Evolutionary conservation across 2,113 vertebrate genomes (phyloP).

Genomic region (Danionella cerebrum): DNA sequence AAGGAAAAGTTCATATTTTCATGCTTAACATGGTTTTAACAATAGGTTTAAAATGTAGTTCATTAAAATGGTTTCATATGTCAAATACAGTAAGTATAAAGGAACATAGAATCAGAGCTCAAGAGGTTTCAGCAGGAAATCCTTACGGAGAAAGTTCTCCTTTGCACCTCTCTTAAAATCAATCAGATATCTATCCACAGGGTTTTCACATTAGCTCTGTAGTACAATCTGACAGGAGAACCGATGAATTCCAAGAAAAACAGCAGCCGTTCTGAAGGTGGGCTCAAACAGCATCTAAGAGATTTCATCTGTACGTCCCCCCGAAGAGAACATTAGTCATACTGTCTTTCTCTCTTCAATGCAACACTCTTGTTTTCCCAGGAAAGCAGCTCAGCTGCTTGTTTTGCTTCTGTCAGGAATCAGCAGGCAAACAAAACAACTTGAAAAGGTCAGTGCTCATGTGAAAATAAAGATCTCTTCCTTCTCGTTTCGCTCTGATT

Average conservation of each 20-base stretch:
- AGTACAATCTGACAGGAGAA: neutral
- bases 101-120: neutral
- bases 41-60: too few relatives aligned
- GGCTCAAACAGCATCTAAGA: neutral
- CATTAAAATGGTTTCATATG: neutral
- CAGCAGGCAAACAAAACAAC: constrained; percentile 28
- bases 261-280: constrained; percentile 2
- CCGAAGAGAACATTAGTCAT: constrained; percentile 30
- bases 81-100: neutral
- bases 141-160: neutral
- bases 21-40: too few relatives aligned
- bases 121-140: neutral
- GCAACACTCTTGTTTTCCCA: constrained; percentile 17
- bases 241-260: neutral
- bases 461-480: constrained; percentile 1
- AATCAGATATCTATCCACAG: constrained; percentile 5
- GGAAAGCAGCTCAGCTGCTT: neutral
- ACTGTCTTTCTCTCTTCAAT: constrained; percentile 18
- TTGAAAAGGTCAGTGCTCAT: constrained; percentile 34
- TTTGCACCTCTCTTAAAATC: neutral
- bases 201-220: neutral
- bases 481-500: constrained; percentile 14
- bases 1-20: too few relatives aligned
- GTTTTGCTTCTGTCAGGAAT: neutral
- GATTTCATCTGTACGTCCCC: neutral